Conservation (phyloP, 2,888 invertebrate species). For the Mythimna loreyi region DNA sequence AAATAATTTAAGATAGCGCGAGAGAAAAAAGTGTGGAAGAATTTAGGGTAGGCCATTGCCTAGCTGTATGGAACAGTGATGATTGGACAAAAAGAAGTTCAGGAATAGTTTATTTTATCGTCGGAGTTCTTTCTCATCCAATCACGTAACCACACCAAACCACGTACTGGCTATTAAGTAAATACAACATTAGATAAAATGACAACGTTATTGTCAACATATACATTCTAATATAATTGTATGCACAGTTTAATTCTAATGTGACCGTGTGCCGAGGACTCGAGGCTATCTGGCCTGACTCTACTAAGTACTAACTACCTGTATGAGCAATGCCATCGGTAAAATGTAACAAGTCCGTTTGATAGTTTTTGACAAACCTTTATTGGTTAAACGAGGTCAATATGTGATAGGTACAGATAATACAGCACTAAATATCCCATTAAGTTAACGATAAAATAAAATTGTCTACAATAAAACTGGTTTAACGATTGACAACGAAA, state of each 20-base stretch:
- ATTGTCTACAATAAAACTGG: not conserved
- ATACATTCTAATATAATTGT: constrained; percentile 41
- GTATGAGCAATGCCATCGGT: constrained; percentile 26
- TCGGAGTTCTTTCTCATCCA: no score
- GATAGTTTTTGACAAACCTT: constrained; percentile 10
- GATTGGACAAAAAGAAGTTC: no score
- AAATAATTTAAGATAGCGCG: no score
- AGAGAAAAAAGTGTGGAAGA: no score
- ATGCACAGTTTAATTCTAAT: constrained; percentile 44
- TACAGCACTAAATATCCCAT: not conserved
- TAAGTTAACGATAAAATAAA: not conserved
- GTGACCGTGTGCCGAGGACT: constrained; percentile 32
- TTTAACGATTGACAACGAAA: not conserved
- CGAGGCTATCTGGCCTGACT: constrained; percentile 32
- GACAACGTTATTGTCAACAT: not conserved
- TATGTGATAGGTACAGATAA: not conserved
- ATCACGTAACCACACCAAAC: no score
- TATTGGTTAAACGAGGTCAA: not conserved
- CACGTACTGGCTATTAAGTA: not conserved
- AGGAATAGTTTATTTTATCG: no score
- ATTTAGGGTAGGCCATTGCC: no score
- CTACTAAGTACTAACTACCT: constrained; percentile 35
- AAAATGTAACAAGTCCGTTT: constrained; percentile 24
- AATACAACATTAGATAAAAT: not conserved
- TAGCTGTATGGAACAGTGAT: no score